Conservation (phyloP, 2,797 vertebrate genomes). For the Bradypodion pumilum region DNA sequence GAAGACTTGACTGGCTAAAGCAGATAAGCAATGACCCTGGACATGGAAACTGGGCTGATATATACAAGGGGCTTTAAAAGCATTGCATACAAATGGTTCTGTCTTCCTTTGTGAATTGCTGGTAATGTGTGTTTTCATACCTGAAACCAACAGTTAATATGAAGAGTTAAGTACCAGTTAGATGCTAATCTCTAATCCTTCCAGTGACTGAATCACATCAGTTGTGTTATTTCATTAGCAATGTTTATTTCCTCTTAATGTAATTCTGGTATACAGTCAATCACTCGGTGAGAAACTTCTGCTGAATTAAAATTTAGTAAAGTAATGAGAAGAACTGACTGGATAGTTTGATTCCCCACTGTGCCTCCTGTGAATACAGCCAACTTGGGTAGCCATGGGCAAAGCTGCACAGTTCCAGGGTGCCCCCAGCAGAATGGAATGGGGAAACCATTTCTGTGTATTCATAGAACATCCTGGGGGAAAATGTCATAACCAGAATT, state of each 20-base stretch:
- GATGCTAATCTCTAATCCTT: constrained; percentile 50
- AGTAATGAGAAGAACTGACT: no score
- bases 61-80: neutral
- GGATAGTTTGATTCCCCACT: no score
- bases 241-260: constrained; percentile 42
- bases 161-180: constrained; percentile 51
- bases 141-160: constrained; percentile 45
- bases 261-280: constrained; percentile 51
- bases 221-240: constrained; percentile 51
- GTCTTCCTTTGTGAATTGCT: neutral
- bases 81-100: neutral
- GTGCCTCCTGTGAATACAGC: no score
- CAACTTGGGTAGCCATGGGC: no score
- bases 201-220: constrained; percentile 40
- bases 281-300: constrained; percentile 39
- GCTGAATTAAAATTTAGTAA: constrained; percentile 47
- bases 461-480: no score
- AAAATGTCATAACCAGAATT: no score
- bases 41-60: neutral
- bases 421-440: no score
- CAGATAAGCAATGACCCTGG: neutral
- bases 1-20: neutral
- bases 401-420: no score
- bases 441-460: no score
- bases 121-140: neutral